Conservation (phyloP, 2,113 vertebrate genomes). For the Collichthys lucidus region DNA sequence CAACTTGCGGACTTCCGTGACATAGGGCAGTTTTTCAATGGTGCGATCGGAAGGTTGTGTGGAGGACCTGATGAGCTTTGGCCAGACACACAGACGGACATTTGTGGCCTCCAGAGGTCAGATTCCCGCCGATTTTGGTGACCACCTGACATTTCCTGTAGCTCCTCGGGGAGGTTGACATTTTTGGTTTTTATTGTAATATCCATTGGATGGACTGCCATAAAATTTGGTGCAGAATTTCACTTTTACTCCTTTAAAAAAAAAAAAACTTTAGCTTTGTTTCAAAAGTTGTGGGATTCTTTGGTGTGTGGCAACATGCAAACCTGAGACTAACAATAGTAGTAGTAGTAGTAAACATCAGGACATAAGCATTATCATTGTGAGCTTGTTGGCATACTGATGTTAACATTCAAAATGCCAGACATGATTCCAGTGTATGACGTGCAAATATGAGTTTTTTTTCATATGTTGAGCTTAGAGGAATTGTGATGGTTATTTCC, state of each 20-base stretch:
- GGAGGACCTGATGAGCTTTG: neutral
- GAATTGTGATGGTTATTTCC: neutral
- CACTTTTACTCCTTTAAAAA: too few species aligned
- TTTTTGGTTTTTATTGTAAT: neutral
- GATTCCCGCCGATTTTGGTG: neutral
- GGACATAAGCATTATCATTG: neutral
- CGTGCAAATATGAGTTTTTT: neutral
- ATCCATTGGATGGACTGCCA: neutral
- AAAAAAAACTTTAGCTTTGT: too few species aligned
- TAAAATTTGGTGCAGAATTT: neutral
- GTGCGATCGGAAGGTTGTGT: neutral
- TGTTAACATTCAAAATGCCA: neutral
- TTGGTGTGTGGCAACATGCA: neutral
- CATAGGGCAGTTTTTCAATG: neutral
- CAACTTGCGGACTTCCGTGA: neutral
- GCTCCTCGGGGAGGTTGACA: neutral
- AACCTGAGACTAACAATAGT: neutral
- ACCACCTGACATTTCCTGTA: neutral
- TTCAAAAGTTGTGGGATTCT: neutral
- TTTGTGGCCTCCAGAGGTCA: neutral
- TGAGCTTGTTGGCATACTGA: neutral
- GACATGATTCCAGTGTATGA: neutral
- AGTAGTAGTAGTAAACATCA: neutral
- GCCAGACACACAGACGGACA: neutral
- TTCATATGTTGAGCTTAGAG: neutral